Evolutionary conservation across 2,797 vertebrate species (phyloP).

Genomic region (Pseudochromis fuscus): DNA sequence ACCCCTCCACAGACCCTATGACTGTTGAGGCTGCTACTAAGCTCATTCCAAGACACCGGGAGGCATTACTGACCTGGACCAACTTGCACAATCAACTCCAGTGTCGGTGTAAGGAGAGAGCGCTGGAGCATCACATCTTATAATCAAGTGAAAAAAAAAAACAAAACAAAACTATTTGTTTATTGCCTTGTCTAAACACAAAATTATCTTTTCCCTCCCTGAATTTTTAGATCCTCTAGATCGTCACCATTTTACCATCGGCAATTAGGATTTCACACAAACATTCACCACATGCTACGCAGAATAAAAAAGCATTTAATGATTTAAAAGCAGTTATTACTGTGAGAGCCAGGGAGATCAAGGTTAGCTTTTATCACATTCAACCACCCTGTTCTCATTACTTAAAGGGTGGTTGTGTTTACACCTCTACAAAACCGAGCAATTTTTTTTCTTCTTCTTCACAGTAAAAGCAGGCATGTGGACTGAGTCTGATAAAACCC

Average conservation of each 20-base stretch:
- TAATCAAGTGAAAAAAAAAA: conserved; percentile 34
- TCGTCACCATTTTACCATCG: conserved; percentile 38
- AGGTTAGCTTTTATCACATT: conserved; percentile 55
- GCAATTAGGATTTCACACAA: conserved; percentile 22
- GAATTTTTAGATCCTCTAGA: not conserved
- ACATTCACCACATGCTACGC: not conserved
- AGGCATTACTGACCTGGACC: conserved; percentile 38
- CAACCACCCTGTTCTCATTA: conserved; percentile 71
- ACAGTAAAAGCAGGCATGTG: conserved; percentile 57
- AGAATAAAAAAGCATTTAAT: conserved; percentile 21
- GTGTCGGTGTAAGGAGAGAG: conserved; percentile 2
- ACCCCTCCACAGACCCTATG: conserved; percentile 47
- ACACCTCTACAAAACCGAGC: conserved; percentile 41
- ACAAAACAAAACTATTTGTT: conserved; percentile 14
- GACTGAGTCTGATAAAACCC: conserved; percentile 49
- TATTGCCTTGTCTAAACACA: conserved; percentile 4
- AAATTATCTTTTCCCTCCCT: not conserved
- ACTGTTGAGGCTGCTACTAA: conserved; percentile 35
- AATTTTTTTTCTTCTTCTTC: conserved; percentile 21
- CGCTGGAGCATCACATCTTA: conserved; percentile 32
- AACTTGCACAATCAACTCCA: conserved; percentile 46
- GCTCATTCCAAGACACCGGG: conserved; percentile 67
- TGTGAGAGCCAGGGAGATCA: conserved; percentile 32
- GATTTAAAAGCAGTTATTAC: conserved; percentile 30
- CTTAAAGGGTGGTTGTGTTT: conserved; percentile 34